These are phyloP conservation scores for Galendromus occidentalis DNA, from an alignment of 1,140 invertebrate genomes.

Conservation along the genomic window DNA sequence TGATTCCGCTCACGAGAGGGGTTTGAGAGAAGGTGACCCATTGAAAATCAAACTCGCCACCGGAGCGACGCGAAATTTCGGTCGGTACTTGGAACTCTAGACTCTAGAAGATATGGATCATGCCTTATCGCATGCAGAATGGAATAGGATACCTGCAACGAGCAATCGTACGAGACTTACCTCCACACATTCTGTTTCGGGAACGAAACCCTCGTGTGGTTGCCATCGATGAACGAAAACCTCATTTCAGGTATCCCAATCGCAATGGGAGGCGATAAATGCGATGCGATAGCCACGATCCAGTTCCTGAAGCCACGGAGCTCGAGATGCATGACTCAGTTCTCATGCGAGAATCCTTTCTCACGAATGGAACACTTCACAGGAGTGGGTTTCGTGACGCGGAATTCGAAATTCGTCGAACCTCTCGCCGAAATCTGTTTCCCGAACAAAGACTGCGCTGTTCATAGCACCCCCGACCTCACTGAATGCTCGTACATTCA, in stretches of 20 bases:
- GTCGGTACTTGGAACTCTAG: no score
- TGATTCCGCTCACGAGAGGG: not conserved
- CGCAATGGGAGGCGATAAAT: not conserved
- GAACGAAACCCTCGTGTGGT: no score
- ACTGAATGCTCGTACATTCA: not conserved
- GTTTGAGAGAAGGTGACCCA: not conserved
- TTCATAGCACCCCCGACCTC: not conserved
- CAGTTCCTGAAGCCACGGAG: not conserved
- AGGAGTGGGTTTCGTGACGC: not conserved
- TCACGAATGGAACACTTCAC: not conserved
- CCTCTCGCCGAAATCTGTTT: not conserved
- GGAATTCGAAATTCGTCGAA: not conserved
- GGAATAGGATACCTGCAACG: no score
- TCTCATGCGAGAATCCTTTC: not conserved
- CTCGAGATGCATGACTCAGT: not conserved
- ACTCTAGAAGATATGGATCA: no score
- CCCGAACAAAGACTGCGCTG: not conserved
- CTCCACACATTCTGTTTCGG: no score
- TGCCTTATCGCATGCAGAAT: no score
- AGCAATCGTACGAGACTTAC: no score
- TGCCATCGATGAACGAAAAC: no score
- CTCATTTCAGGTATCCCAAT: not conserved
- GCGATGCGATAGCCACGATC: not conserved
- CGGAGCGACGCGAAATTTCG: not conserved
- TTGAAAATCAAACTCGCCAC: not conserved